Evolutionary conservation across 2,888 invertebrate species (phyloP), one percentile per base, ranked within the genome.

Genomic region (Hemaris fuciformis): DNA sequence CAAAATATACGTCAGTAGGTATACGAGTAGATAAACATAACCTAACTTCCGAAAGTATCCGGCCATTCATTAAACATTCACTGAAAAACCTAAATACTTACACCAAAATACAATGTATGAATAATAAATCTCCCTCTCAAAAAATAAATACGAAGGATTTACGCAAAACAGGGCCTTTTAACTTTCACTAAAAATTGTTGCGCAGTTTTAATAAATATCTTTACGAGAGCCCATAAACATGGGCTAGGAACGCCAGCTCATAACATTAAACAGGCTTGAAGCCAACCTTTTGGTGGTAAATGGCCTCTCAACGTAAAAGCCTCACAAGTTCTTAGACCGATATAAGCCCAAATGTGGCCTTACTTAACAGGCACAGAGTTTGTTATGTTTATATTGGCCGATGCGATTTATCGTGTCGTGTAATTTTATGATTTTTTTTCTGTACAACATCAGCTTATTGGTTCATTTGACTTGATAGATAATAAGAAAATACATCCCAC

Each of bases 261-360:
- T 60, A 59, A 57, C 59, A 56, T 34, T 57, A 59, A 61, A 56
- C 57, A 57, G 23, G 31, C 43, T 57, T 42, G 31, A 60, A 59
- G 60, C 59, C 53, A 57, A 53, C 53, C 68, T 64, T 66, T 68
- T 27, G 60, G 58, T 61, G 25, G 66, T 61, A 64, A 74, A 70
- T 63, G 43, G 68, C 63, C 71, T 72, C 69, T 74, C 69, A 59
- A 68, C 68, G 70, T 74, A 68, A 74, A 74, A 73, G 69, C 73
- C 65, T 72, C 69, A 66, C 63, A 25, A 61, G 57, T 57, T 61
- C 64, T 66, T 64, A 63, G 65, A 43, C 62, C 65, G 62, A 62
- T 67, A 69, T 68, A 65, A 62, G 66, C 42, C 70, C 66, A 65
- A 70, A 68, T 66, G 64, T 69, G 65, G 64, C 62, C 66, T 64